A percentile compares a stretch with the other conserved stretches of the same genome.
Conservation (phyloP, 2,797 vertebrate genomes). For the Bradypodion pumilum region DNA sequence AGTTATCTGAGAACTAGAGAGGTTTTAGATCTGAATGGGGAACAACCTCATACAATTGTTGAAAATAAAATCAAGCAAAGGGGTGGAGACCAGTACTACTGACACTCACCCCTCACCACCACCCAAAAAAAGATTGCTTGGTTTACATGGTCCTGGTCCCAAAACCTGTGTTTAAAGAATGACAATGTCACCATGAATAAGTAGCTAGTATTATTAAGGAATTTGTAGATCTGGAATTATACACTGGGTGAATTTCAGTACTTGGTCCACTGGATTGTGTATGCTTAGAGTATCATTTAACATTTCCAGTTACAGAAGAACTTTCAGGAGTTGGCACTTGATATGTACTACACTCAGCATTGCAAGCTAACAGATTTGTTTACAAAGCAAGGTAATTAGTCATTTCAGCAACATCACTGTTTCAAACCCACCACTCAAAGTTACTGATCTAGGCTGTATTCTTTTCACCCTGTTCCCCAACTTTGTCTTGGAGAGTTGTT, state of each 20-base stretch:
- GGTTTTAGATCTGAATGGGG: neutral
- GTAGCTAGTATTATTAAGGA: neutral
- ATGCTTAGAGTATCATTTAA: neutral
- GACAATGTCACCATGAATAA: neutral
- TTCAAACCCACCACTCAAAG: conserved; percentile 1
- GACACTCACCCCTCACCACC: neutral
- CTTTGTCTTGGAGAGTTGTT: neutral
- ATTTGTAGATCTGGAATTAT: neutral
- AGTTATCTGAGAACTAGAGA: neutral
- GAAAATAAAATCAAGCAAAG: conserved; percentile 3
- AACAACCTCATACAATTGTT: neutral
- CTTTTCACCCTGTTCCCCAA: neutral
- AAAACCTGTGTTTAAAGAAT: neutral
- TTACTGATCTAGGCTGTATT: neutral
- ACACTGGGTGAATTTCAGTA: neutral
- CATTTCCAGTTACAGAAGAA: neutral
- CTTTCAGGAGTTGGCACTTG: neutral
- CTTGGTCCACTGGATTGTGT: neutral
- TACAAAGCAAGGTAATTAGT: neutral
- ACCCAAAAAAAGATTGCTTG: neutral
- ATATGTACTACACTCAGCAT: neutral
- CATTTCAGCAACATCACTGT: neutral
- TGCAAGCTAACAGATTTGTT: neutral
- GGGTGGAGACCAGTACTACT: neutral
- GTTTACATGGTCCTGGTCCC: neutral